Percentiles rank a stretch among this genome's conserved stretches.
These are phyloP conservation scores for Rhadinocentrus ornatus DNA, from an alignment of 2,797 vertebrate species.

Conservation along the genomic window DNA sequence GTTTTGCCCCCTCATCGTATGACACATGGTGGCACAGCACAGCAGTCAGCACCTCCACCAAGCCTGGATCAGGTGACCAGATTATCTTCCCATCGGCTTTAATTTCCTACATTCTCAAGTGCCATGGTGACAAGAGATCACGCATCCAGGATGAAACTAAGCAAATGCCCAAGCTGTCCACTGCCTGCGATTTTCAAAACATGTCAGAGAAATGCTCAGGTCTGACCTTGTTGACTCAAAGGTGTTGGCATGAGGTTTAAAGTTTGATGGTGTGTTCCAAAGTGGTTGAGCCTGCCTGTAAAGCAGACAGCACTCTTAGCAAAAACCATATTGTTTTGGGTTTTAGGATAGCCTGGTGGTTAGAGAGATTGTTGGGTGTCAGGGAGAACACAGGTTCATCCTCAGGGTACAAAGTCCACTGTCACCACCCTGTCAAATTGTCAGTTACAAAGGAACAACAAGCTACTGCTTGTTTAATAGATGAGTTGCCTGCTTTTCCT, in stretches of 20 bases:
- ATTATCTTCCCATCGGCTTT: constrained; percentile 67
- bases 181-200: constrained; percentile 32
- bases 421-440: constrained; percentile 29
- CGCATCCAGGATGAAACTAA: constrained; percentile 53
- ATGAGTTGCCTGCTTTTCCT: constrained; percentile 3
- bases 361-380: constrained; percentile 44
- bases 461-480: constrained; percentile 4
- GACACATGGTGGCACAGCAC: constrained; percentile 75
- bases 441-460: constrained; percentile 19
- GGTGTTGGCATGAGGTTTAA: constrained; percentile 24
- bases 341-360: constrained; percentile 28
- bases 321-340: constrained; percentile 33
- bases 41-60: constrained; percentile 69
- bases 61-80: constrained; percentile 74
- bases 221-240: constrained; percentile 41
- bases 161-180: constrained; percentile 27
- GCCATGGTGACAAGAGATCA: constrained; percentile 61
- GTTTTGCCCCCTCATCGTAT: constrained; percentile 75
- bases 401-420: constrained; percentile 18
- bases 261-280: constrained; percentile 38
- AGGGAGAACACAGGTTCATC: constrained; percentile 35
- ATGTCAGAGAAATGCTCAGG: constrained; percentile 51
- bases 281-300: constrained; percentile 32
- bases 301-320: constrained; percentile 21
- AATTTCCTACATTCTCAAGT: constrained; percentile 71